Evolutionary conservation across 1,140 invertebrate species (phyloP), one percentile per base, ranked within the genome.

Genomic region (Bombus superbus): DNA sequence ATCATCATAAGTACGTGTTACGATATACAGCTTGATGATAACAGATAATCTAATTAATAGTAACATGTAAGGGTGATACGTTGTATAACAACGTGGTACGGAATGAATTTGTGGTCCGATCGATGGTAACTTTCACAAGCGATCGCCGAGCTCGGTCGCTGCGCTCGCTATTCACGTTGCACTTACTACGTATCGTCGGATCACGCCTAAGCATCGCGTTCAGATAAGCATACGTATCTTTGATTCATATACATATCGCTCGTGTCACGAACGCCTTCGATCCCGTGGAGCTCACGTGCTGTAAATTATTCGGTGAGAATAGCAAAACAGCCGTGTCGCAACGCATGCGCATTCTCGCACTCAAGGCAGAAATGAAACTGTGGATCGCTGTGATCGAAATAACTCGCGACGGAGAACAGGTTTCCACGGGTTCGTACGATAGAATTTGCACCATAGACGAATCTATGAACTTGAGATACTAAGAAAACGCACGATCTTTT

Each of bases 281-380:
- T 89, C 88, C 88, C 81, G 88, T 81, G 88, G 88, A 89, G 88
- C 88, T 89, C 88, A 89, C 88, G 88, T 89, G 88, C 88, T 77
- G 88, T 89, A 89, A 89, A 89, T 89, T 89, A 89, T 89, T 89
- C 84, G 87, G 88, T 89, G 88, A 89, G 88, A 89, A 89, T 89
- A 89, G 88, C 87, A 86, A 85, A 89, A 88, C 84, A 86, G 85
- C 85, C 81, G 89, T 90, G 88, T 84, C 88, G 88, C 75, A 66
- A 79, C 88, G 88, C 85, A 90, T 90, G 89, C 89, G 89, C 89
- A 62, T 72, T 57, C 32, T 42, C 84, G 64, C 64, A 75, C 69
- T 81, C 81, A 69, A 42, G 66, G 85, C 85, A 90, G 89, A 87
- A 90, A 90, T 90, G 87, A 89, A 89, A 87, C 85, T 74, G 81